Base-by-base conservation (phyloP, 2,113 vertebrate genomes). In the Indicator indicator region DNA sequence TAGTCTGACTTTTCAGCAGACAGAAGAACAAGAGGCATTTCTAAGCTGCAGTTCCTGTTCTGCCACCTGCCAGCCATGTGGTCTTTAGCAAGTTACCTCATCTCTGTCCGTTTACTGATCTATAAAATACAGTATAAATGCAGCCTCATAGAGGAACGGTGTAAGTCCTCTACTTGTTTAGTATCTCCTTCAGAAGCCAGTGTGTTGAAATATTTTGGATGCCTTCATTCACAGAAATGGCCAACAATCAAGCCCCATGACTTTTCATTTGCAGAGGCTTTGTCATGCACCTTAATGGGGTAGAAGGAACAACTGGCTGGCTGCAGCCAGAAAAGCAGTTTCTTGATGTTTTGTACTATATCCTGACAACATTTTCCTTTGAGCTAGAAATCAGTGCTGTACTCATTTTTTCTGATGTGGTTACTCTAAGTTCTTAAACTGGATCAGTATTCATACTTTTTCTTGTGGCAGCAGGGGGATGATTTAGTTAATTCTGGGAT, bases 401-500 rank as follows among this genome's bases (percentile, higher is more conserved):
- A 10, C 55, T 90, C 32, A 17, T 90, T 88, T 86, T 86, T 85
- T 94, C 55, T 93, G 78, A 87, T 90, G 73, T 40, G 71, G 73
- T 91, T 91, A 16, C 67, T 69, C 69, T 48, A 91, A 65, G 56
- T 85, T 93, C 65, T 76, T 90, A 24, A 88, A 86, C 64, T 90
- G 55, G 80, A 83, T 93, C 38, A 64, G 95, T 94, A 96, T 33
- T 80, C 79, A 46, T 65, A 86, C 30, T 42, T 90, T 89, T 86
- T 67, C 88, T 88, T 86, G 82, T 82, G n/a, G 75, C 79, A 72
- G 96, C 71, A 73, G 36, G 81, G 62, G 82, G 63, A 28, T 55
- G 69, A 89, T 96, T 96, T 87, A 94, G 89, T 93, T 90, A 95
- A 87, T 70, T 86, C 48, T 68, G 88, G 58, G 67, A 95, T 82